Evolutionary conservation across 2,888 invertebrate species (phyloP).

Genomic region (Oligia strigilis): DNA sequence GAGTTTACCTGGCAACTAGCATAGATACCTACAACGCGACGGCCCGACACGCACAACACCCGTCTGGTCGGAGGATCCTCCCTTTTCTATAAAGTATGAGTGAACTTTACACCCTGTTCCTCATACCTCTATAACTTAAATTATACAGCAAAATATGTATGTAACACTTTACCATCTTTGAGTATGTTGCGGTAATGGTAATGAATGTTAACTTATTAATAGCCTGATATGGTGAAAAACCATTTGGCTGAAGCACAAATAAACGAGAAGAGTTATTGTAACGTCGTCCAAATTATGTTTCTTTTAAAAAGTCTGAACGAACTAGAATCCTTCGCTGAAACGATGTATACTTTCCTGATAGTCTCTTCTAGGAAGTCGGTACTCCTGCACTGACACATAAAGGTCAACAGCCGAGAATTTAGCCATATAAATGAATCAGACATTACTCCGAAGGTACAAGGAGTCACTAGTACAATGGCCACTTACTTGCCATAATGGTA

Average conservation of each 20-base stretch:
- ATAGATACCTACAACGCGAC: too few relatives aligned
- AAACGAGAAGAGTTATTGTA: background rate
- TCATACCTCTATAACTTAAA: too few relatives aligned
- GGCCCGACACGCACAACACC: too few relatives aligned
- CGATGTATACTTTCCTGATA: background rate
- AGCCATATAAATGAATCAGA: conserved; percentile 35
- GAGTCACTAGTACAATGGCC: conserved; percentile 45
- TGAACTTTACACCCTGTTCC: too few relatives aligned
- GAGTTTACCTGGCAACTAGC: too few relatives aligned
- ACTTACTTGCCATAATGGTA: conserved; percentile 32
- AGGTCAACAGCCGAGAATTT: conserved; percentile 33
- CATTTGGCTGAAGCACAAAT: background rate
- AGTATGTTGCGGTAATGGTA: background rate
- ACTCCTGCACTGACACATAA: background rate
- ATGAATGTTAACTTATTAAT: background rate
- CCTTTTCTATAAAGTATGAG: too few relatives aligned
- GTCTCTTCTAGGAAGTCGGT: background rate
- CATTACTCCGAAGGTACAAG: conserved; percentile 13
- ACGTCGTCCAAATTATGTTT: background rate
- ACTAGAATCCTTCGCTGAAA: background rate
- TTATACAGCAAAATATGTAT: background rate
- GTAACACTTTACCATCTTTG: background rate
- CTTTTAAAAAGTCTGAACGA: background rate
- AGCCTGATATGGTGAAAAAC: background rate
- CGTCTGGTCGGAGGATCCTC: too few relatives aligned